Evolutionary conservation across 2,888 invertebrate species (phyloP), one percentile per base, ranked within the genome.

Genomic region (Drosophila eohydei): DNA sequence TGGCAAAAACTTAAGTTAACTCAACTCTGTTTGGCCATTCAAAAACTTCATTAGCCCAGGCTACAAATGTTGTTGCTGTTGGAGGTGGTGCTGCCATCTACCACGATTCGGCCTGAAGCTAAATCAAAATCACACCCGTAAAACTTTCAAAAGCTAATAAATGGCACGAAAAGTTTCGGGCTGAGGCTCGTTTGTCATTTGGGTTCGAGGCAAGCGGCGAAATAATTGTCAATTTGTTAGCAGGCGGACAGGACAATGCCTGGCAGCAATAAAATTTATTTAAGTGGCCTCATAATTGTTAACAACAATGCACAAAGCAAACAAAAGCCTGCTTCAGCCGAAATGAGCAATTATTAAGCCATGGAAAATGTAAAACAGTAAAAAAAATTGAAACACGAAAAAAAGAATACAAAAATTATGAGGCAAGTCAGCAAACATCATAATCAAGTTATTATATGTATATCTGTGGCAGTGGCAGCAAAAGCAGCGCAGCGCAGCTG

Each of bases 291-390:
- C 80, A 83, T 83, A 83, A 83, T 83, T 83, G 83, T 82, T 87
- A 73, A 79, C 78, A 79, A 73, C 78, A 78, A 52, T 51, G 46
- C 60, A 28, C 57, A 67, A 62, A 68, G 55, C 58, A 69, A 73
- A 87, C 88, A 83, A 85, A 83, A 71, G 82, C 59, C 88, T 62
- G 88, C 77, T 83, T 80, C 85, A 79, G 71, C 57, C 74, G 88
- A 83, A 88, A 84, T 84, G 88, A 88, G 74, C 88, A 83, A 83
- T 83, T 83, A 83, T 83, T 80, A 88, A 84, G 82, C 88, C 88
- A 83, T 88, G 76, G 76, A 81, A 83, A 87, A 84, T 84, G 62
- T 81, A 79, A 87, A 78, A 58, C 46, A 66, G 62, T 50, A 60
- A 32, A 30, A 60, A 55, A 40, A 51, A 65, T 3, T 28, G 11